Percentiles rank a stretch among this genome's conserved stretches.
Evolutionary conservation across 2,113 vertebrate genomes (phyloP).

Genomic region (Lepus timidus): DNA sequence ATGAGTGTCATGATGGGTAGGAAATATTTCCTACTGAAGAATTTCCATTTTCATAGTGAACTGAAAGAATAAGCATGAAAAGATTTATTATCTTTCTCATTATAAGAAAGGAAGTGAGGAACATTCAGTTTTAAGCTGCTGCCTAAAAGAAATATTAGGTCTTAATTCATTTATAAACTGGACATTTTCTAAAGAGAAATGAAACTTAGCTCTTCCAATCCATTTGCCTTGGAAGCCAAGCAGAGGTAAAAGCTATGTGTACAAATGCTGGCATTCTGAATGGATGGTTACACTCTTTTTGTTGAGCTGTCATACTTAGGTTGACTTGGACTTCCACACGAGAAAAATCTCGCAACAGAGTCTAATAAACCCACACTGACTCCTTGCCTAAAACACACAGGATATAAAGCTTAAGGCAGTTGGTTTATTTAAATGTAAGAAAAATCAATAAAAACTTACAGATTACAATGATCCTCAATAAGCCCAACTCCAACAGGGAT

Average conservation of each 20-base stretch:
- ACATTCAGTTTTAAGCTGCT: neutral
- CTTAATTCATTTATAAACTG: conserved; percentile 61
- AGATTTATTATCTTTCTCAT: neutral
- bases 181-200: neutral
- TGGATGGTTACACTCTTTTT: neutral
- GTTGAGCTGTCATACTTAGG: neutral
- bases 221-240: neutral
- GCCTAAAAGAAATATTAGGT: conserved; percentile 19
- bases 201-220: neutral
- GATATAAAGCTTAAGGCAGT: neutral
- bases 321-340: neutral
- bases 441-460: neutral
- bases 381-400: neutral
- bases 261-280: neutral
- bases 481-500: neutral
- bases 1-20: neutral
- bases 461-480: neutral
- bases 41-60: neutral
- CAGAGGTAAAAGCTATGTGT: neutral
- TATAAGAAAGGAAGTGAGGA: neutral
- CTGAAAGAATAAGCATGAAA: neutral
- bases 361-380: neutral
- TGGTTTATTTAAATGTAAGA: conserved; percentile 3
- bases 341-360: conserved; percentile 23
- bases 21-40: neutral